Base-by-base conservation (phyloP, 1,140 invertebrate species). In the Solenopsis fugax region DNA sequence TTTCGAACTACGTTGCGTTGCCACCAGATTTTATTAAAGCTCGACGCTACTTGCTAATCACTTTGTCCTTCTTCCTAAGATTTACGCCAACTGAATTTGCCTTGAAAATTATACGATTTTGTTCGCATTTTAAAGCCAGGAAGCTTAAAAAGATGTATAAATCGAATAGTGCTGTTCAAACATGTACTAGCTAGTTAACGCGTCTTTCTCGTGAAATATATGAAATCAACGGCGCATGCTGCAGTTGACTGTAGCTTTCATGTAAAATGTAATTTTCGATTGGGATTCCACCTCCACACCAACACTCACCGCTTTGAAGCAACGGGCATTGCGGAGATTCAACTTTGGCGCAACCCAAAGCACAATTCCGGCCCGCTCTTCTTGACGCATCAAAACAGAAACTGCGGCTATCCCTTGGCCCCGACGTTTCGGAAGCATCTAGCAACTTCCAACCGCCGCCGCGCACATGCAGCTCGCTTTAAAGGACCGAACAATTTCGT, bases 401-500 rank as follows among this genome's bases (percentile, higher is more conserved):
- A 90, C 88, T 80, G 85, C 41, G 16, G 75, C 84, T 45, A 72
- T 48, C 48, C 84, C 48, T 69, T 54, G 71, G 50, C 56, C 41
- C 29, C 77, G 62, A 69, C 84, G 71, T 89, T 87, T 76, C 50
- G 45, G 85, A 87, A 88, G 52, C 76, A 65, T 85, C 87, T 34
- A 60, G 50, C 65, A 90, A 90, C 85, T 90, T 89, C 88, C 80
- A 89, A 89, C 89, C 89, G 34, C 84, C 62, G 85, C 72, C 45
- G 54, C 87, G 81, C 77, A 84, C 88, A 87, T 89, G 85, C 78
- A 89, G 77, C 76, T 84, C 80, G 58, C 89, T 81, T 81, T 89
- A 52, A 21, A 89, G 89, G 89, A 89, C 89, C 86, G 71, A 90
- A 90, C 89, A 90, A 90, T 90, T 90, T 58, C 1, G 45, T 41